Evolutionary conservation across 2,797 vertebrate genomes (phyloP).

Genomic region (Smutsia gigantea): DNA sequence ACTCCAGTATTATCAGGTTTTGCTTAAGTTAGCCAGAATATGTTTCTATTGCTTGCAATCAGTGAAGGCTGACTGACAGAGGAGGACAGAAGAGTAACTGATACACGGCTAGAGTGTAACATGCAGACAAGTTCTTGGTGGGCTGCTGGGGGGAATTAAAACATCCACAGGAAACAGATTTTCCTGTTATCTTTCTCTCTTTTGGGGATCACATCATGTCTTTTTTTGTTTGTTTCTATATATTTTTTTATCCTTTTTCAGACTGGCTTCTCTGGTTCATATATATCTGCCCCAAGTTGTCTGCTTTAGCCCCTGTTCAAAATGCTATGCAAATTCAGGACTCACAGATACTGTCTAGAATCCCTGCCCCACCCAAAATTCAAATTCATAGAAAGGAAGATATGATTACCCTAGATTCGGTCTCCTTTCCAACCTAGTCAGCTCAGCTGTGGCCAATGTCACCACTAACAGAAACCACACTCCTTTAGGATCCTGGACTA

Average conservation of each 20-base stretch:
- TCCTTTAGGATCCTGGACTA: not conserved
- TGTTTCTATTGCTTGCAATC: not conserved
- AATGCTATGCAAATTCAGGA: not conserved
- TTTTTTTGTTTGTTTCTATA: not conserved
- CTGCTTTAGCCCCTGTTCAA: not conserved
- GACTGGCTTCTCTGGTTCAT: not conserved
- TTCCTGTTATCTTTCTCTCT: not conserved
- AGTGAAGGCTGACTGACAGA: not conserved
- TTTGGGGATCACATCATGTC: not conserved
- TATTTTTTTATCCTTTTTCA: not conserved
- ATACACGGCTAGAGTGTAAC: too few relatives aligned
- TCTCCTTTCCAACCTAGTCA: not conserved
- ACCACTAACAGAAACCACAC: not conserved
- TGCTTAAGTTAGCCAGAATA: not conserved
- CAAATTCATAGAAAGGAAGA: not conserved
- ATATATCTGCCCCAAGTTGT: not conserved
- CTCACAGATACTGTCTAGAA: not conserved
- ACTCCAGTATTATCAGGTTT: not conserved
- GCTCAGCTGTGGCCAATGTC: not conserved
- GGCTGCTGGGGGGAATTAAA: not conserved
- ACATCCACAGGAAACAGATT: not conserved
- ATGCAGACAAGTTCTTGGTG: not conserved
- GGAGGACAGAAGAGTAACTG: not conserved
- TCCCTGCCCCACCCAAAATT: not conserved
- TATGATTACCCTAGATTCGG: not conserved